phyloP scores from a whole-genome alignment of 2,113 vertebrate genomes.

The Cebus imitator region DNA sequence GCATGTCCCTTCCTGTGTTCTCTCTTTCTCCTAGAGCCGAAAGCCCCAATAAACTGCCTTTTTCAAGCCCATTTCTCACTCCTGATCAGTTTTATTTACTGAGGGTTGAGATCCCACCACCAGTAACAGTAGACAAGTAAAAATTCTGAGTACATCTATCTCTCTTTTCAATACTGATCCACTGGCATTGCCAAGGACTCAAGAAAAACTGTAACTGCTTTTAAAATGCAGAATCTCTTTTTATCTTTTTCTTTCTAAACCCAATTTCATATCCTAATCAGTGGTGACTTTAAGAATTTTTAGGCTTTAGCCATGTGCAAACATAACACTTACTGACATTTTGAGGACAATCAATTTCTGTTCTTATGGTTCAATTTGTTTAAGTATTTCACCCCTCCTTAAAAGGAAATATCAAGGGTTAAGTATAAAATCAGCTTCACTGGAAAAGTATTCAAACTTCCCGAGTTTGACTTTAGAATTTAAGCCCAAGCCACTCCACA shows the following conservation, averaged over 20 bases:
- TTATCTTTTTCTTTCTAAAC: neutral
- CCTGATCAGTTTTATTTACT: too few relatives aligned
- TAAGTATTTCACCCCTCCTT: neutral
- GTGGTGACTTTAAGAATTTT: conserved; percentile 55
- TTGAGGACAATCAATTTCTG: neutral
- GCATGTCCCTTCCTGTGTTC: too few relatives aligned
- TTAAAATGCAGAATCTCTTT: neutral
- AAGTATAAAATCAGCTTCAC: neutral
- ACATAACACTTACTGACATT: rapidly evolving
- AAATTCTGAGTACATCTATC: neutral
- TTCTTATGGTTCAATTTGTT: neutral
- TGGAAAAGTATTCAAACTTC: neutral
- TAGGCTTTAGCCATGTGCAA: neutral
- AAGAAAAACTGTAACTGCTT: neutral
- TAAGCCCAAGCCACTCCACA: neutral
- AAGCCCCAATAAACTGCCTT: too few relatives aligned
- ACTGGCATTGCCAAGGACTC: neutral
- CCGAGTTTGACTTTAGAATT: neutral
- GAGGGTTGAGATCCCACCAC: too few relatives aligned
- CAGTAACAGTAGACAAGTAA: neutral
- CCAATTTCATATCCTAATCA: conserved; percentile 15
- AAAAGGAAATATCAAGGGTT: neutral
- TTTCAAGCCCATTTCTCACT: too few relatives aligned
- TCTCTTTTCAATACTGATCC: neutral
- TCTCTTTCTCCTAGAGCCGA: too few relatives aligned